Conservation (phyloP, 2,888 invertebrate species). For the Zygaena filipendulae region DNA sequence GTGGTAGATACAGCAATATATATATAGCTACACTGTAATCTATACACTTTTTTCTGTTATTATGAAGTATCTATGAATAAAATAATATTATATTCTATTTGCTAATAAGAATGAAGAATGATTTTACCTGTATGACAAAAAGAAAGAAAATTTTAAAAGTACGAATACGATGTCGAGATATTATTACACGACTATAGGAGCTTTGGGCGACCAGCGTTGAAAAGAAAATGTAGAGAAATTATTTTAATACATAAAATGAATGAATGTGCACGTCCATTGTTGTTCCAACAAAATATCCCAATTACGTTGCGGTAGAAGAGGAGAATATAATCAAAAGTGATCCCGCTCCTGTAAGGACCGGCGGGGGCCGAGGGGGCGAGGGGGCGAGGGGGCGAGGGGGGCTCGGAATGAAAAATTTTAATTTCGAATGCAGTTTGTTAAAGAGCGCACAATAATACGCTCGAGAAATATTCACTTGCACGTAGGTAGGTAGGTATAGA, state of each 20-base stretch:
- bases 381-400: conserved; percentile 21
- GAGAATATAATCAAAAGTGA: conserved; percentile 63
- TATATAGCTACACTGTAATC: too few species aligned
- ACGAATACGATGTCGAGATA: too few species aligned
- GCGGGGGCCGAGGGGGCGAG: conserved; percentile 18
- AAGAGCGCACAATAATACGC: conserved; percentile 56
- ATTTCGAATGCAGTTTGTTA: conserved; percentile 68
- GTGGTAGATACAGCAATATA: too few species aligned
- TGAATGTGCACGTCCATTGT: conserved; percentile 58
- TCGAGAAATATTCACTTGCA: conserved; percentile 42
- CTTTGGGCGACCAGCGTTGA: too few species aligned
- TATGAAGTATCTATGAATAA: too few species aligned
- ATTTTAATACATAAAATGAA: conserved; percentile 54
- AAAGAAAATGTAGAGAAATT: conserved; percentile 32
- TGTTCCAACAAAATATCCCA: conserved; percentile 58
- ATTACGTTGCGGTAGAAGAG: conserved; percentile 54
- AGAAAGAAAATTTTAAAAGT: too few species aligned
- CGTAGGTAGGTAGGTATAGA: too few species aligned
- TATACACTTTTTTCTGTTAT: too few species aligned
- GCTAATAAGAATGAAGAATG: too few species aligned
- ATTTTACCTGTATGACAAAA: too few species aligned
- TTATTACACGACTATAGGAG: too few species aligned
- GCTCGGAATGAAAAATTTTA: conserved; percentile 60
- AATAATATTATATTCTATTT: too few species aligned
- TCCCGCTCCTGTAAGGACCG: conserved; percentile 31